phyloP scores from a whole-genome alignment of 2,888 invertebrate genomes.

The Acanthosepion lycidas region DNA sequence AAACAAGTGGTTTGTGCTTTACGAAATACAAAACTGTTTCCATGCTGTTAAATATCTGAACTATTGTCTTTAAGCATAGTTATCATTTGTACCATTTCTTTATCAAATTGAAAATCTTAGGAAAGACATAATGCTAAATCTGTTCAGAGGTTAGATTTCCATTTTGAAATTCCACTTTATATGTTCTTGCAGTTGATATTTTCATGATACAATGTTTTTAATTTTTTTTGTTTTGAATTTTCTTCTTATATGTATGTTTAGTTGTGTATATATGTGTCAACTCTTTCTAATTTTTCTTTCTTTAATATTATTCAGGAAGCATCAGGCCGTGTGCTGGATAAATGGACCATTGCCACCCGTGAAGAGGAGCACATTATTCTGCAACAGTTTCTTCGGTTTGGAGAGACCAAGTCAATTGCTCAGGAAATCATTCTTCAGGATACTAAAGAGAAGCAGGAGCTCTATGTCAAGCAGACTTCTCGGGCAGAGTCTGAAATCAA shows the following conservation, averaged over 20 bases:
- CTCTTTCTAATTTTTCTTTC: background rate
- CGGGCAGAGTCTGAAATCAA: conserved; percentile 77
- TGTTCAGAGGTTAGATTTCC: background rate
- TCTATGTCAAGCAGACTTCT: conserved; percentile 66
- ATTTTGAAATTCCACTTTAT: background rate
- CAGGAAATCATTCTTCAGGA: conserved; percentile 79
- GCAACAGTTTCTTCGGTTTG: conserved; percentile 92
- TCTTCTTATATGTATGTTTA: background rate
- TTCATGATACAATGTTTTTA: too few relatives aligned
- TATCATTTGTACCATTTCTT: background rate
- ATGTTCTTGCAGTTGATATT: background rate
- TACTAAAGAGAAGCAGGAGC: conserved; percentile 68
- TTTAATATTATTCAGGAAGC: conserved; percentile 80
- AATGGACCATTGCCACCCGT: conserved; percentile 89
- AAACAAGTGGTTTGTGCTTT: too few relatives aligned
- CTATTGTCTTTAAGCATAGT: background rate
- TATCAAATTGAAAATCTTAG: background rate
- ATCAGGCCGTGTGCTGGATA: conserved; percentile 87
- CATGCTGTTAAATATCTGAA: too few relatives aligned
- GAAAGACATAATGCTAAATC: background rate
- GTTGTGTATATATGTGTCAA: background rate
- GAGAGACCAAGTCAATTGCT: conserved; percentile 89
- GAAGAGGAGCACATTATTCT: conserved; percentile 93
- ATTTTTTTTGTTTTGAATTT: background rate
- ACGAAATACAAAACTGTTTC: background rate